These are phyloP conservation scores for Magallana nippona DNA, from an alignment of 2,888 invertebrate species.

Conservation along the genomic window DNA sequence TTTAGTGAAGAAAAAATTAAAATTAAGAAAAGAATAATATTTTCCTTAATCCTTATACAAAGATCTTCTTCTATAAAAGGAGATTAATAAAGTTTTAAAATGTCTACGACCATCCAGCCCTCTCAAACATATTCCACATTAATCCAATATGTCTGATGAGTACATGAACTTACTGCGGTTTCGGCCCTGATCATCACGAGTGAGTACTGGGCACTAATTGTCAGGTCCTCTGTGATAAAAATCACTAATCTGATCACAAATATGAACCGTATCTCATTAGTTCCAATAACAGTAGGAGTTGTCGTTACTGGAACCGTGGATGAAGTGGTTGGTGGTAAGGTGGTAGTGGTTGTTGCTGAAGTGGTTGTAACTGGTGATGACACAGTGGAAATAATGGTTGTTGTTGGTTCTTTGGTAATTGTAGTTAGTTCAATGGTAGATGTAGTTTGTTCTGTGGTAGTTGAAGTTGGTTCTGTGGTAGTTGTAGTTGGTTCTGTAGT, in stretches of 20 bases:
- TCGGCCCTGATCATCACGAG: not conserved
- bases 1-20: no score
- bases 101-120: no score
- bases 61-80: no score
- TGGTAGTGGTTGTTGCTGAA: not conserved
- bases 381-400: not conserved
- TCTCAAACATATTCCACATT: no score
- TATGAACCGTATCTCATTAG: not conserved
- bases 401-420: not conserved
- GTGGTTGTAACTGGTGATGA: not conserved
- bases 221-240: not conserved
- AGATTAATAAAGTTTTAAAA: no score
- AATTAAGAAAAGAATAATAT: no score
- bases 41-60: no score
- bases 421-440: not conserved
- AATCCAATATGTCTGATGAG: no score
- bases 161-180: not conserved
- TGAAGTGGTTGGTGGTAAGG: not conserved
- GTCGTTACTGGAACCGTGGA: not conserved
- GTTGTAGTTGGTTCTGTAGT: not conserved
- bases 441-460: not conserved
- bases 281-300: not conserved
- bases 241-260: constrained; percentile 1
- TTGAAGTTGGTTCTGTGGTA: not conserved
- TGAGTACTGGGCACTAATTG: constrained; percentile 10